Percentiles rank a stretch among this genome's conserved stretches.
Evolutionary conservation across 2,797 vertebrate genomes (phyloP).

Genomic region (Sciurus carolinensis): DNA sequence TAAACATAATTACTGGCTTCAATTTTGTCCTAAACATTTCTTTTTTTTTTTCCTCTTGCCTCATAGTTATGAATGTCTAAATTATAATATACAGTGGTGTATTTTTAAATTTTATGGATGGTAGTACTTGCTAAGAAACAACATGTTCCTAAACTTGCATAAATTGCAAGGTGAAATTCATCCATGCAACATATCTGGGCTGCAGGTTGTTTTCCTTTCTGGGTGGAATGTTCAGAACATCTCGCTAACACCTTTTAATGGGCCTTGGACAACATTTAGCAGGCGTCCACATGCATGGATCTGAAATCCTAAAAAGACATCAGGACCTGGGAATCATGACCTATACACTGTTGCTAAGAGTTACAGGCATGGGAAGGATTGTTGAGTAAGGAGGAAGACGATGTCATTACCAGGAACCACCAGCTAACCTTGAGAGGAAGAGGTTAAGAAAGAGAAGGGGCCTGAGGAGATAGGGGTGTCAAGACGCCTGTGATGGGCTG

Average conservation of each 20-base stretch:
- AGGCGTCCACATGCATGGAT: too few relatives aligned
- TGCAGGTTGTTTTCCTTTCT: neutral
- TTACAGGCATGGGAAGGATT: neutral
- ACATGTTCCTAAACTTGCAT: neutral
- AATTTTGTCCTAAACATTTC: neutral
- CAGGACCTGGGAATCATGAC: neutral
- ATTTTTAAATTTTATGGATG: neutral
- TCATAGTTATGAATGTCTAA: neutral
- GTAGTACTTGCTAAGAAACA: neutral
- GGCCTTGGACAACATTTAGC: neutral
- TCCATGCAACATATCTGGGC: neutral
- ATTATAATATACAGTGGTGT: neutral
- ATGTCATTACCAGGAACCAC: too few relatives aligned
- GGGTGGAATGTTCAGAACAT: neutral
- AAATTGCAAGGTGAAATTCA: neutral
- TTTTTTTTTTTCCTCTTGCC: neutral
- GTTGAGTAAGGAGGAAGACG: neutral
- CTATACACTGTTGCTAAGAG: neutral
- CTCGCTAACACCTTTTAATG: neutral
- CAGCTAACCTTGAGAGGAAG: neutral
- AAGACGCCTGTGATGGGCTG: neutral
- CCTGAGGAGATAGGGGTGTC: accelerated
- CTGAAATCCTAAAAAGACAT: neutral
- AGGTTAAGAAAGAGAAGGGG: neutral
- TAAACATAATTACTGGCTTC: neutral